These are phyloP conservation scores for Himalopsyche japonica DNA, from an alignment of 2,888 invertebrate species.

Conservation along the genomic window DNA sequence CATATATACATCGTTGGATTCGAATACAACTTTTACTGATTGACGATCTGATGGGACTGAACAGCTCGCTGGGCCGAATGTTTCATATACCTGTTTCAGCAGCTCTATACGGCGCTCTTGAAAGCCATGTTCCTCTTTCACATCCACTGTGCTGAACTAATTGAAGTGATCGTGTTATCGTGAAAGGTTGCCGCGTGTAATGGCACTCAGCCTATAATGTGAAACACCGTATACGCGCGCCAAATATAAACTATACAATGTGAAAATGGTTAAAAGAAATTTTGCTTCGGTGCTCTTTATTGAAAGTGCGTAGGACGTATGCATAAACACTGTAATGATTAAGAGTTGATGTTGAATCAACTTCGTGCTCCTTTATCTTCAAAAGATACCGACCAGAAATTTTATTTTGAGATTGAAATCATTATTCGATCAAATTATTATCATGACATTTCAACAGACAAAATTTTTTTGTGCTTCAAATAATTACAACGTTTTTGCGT, in stretches of 20 bases:
- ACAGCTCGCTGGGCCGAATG: neutral
- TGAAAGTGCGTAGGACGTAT: neutral
- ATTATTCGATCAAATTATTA: too few relatives aligned
- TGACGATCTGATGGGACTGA: neutral
- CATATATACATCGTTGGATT: too few relatives aligned
- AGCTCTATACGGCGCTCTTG: neutral
- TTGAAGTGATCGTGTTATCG: conserved; percentile 33
- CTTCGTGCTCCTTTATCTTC: too few relatives aligned
- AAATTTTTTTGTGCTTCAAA: too few relatives aligned
- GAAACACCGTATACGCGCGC: neutral
- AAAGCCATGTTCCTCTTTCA: neutral
- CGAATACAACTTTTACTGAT: neutral
- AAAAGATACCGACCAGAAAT: too few relatives aligned
- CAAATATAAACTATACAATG: neutral
- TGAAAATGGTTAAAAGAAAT: neutral
- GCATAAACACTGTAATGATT: neutral
- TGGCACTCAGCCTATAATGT: conserved; percentile 12
- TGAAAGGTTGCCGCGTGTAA: conserved; percentile 30
- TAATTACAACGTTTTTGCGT: too few relatives aligned
- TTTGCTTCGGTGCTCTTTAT: neutral
- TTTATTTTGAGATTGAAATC: too few relatives aligned
- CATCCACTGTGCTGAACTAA: conserved; percentile 23
- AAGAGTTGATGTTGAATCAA: neutral
- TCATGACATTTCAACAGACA: too few relatives aligned
- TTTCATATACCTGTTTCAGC: neutral